Conservation (phyloP, 2,888 invertebrate genomes). For the Rhyacophila evoluta region DNA sequence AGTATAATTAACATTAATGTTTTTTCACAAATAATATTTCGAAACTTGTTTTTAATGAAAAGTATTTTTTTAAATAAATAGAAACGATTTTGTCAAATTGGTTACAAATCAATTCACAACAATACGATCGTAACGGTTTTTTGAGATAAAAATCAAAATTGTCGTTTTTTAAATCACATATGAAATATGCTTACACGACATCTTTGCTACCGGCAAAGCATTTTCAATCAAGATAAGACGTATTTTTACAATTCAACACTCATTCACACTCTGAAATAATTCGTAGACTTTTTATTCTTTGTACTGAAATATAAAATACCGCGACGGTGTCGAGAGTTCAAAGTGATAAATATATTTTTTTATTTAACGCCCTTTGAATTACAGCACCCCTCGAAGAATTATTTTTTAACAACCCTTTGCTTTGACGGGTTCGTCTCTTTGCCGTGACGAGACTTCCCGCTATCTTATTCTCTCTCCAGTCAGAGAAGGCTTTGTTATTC, state of each 20-base stretch:
- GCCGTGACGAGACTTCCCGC: not conserved
- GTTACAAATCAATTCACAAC: not conserved
- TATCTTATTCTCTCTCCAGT: slow-evolving; percentile 3
- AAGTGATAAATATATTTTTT: slow-evolving; percentile 8
- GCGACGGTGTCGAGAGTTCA: slow-evolving; percentile 6
- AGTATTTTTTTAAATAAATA: no score
- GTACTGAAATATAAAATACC: not conserved
- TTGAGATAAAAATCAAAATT: slow-evolving; percentile 26
- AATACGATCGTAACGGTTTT: slow-evolving; percentile 29
- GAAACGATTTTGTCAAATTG: not conserved
- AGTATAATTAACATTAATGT: no score
- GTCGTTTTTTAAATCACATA: slow-evolving; percentile 2
- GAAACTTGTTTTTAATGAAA: no score
- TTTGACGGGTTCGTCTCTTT: not conserved
- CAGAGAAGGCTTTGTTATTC: not conserved
- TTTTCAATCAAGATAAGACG: not conserved
- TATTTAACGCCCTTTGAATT: not conserved
- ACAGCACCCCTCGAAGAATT: not conserved
- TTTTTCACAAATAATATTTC: no score
- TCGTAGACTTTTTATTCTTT: not conserved
- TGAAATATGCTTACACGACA: not conserved
- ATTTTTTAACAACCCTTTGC: slow-evolving; percentile 13
- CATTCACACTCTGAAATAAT: slow-evolving; percentile 5
- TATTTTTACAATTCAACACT: not conserved
- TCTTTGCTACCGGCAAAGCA: not conserved